Conservation (phyloP, 2,888 invertebrate genomes). For the Drosophila monieri region DNA sequence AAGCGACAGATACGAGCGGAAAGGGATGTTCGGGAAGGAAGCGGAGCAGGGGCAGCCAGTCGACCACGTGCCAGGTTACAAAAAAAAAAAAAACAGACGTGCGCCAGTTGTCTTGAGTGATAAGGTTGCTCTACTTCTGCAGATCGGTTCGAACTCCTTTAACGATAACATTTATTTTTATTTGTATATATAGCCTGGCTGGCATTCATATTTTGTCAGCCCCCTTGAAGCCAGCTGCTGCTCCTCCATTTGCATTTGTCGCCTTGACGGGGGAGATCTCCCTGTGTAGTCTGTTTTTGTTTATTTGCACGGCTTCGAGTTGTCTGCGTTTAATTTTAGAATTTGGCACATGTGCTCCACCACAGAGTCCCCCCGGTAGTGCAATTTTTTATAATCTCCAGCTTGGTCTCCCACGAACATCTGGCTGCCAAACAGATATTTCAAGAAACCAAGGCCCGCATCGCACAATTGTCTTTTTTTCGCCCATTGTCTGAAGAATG, state of each 20-base stretch:
- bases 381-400: conserved; percentile 15
- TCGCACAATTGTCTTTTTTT: conserved; percentile 57
- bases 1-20: conserved; percentile 26
- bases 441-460: conserved; percentile 22
- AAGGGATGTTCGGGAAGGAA: conserved; percentile 25
- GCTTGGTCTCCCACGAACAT: conserved; percentile 41
- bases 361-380: conserved; percentile 7
- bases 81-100: conserved; percentile 49
- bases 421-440: conserved; percentile 13
- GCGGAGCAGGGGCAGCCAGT: conserved; percentile 30
- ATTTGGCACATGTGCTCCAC: conserved; percentile 46
- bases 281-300: not conserved
- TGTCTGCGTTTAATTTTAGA: conserved; percentile 63
- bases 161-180: conserved; percentile 29
- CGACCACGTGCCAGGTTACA: conserved; percentile 62
- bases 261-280: conserved; percentile 48
- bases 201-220: conserved; percentile 54
- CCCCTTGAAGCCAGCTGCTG: conserved; percentile 59
- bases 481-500: conserved; percentile 50
- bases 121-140: conserved; percentile 46
- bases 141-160: conserved; percentile 21
- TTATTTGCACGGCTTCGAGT: conserved; percentile 39
- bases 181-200: not conserved
- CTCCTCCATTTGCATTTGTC: conserved; percentile 26
- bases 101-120: conserved; percentile 71